These are phyloP conservation scores for Allophyes oxyacanthae DNA, from an alignment of 2,888 invertebrate genomes.

Conservation along the genomic window DNA sequence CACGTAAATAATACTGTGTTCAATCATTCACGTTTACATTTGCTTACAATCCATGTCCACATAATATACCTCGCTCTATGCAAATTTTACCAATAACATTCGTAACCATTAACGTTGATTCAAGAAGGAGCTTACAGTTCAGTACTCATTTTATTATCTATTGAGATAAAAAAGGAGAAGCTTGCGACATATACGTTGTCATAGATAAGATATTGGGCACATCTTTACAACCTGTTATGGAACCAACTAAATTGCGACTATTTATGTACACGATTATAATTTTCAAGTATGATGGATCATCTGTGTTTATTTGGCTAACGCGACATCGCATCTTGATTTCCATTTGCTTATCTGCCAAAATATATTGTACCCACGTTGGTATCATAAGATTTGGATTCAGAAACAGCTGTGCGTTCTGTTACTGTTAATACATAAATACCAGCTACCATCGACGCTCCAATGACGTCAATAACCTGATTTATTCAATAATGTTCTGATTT, in stretches of 20 bases:
- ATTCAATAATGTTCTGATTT: constrained; percentile 67
- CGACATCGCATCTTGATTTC: constrained; percentile 18
- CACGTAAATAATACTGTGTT: too few species aligned
- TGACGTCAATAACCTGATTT: constrained; percentile 78
- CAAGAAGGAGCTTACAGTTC: constrained; percentile 6
- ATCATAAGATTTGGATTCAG: constrained; percentile 18
- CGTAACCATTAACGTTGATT: constrained; percentile 6
- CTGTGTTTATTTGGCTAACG: constrained; percentile 9
- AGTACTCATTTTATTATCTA: constrained; percentile 28
- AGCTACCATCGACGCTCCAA: constrained; percentile 57
- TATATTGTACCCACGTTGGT: constrained; percentile 12
- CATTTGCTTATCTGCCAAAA: constrained; percentile 15
- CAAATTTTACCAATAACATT: constrained; percentile 4
- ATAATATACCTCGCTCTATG: too few species aligned
- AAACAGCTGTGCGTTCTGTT: constrained; percentile 42
- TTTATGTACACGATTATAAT: constrained; percentile 9
- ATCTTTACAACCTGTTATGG: constrained; percentile 1
- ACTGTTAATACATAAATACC: constrained; percentile 55
- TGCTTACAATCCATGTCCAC: constrained; percentile 3
- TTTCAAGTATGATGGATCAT: constrained; percentile 8
- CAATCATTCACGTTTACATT: constrained; percentile 4
- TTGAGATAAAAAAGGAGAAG: constrained; percentile 29
- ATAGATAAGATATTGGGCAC: constrained; percentile 40
- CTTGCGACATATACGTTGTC: constrained; percentile 23
- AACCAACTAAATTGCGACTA: constrained; percentile 15